phyloP scores from a whole-genome alignment of 2,797 vertebrate genomes.

The Novumbra hubbsi region DNA sequence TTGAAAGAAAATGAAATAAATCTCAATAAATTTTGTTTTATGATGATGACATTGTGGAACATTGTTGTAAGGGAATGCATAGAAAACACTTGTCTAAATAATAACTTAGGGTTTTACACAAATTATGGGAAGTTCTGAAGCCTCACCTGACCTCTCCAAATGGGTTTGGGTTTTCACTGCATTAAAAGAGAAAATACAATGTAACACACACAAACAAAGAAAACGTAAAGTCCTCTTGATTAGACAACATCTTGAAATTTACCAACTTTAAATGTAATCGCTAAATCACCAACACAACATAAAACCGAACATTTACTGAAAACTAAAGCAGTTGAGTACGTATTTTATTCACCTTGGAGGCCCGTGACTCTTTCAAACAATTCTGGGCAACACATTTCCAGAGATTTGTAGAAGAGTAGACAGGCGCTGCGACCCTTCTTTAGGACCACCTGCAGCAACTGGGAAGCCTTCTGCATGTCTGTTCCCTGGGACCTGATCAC shows the following conservation, averaged over 20 bases:
- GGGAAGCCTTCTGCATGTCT: conserved; percentile 39
- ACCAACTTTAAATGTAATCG: background rate
- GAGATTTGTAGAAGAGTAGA: conserved; percentile 56
- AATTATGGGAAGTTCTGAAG: no score
- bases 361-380: conserved; percentile 33
- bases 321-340: no score
- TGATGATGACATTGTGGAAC: background rate
- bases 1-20: background rate
- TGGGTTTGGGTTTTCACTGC: background rate
- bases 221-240: background rate
- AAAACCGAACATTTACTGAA: background rate
- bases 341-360: conserved; percentile 44
- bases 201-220: background rate
- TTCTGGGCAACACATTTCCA: conserved; percentile 31
- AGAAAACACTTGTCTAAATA: background rate
- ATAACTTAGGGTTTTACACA: no score
- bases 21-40: background rate
- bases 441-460: conserved; percentile 46
- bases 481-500: conserved; percentile 42
- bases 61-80: background rate
- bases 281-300: background rate
- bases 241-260: background rate
- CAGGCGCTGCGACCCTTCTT: conserved; percentile 53
- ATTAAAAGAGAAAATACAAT: background rate
- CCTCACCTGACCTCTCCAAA: no score